Base-by-base conservation (phyloP, 2,888 invertebrate species). In the Vannuccia rotundouncinata region DNA sequence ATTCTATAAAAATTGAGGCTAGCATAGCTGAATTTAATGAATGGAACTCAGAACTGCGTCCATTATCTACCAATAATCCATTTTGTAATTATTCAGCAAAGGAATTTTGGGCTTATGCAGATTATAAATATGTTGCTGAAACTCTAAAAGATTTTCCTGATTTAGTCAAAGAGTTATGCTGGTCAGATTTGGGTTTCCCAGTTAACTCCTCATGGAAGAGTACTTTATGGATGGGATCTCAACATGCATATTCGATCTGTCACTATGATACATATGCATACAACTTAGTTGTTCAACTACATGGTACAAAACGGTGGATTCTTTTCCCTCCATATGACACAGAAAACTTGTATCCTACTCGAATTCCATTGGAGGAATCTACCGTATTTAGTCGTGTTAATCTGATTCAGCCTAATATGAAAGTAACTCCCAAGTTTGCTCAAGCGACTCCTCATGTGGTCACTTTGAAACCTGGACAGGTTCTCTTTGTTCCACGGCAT, bases 311-410 rank as follows among this genome's bases (percentile, higher is more conserved):
- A 89, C 90, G 91, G 74, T 98, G 98, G 98, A 89, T 95, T 77
- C 89, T 98, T 29, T 95, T 95, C 88, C 94, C 95, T 1, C 95
- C 95, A 1, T 90, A 91, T 81, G 90, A 92, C 59, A 91, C 91
- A 60, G 88, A 90, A 66, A 85, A 84, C 60, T 84, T 97, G 83
- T 91, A 91, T 84, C 92, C 93, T 30, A 93, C 93, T 0, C 91
- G 97, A 85, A 90, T 96, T 78, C 97, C 97, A 0, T 98, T 95
- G 89, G 97, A 97, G 89, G 97, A 97, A 88, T 96, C 96, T 0
- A 96, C 95, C 87, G 91, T 97, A 5, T 97, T 94, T 87, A 94
- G 94, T 85, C 90, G 91, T 86, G 90, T 93, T 74, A 93, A 95
- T 87, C 92, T 95, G 84, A 92, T 82, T 31, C 81, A 79, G 25